Evolutionary conservation across 2,113 vertebrate species (phyloP).

Genomic region (Addax nasomaculatus): DNA sequence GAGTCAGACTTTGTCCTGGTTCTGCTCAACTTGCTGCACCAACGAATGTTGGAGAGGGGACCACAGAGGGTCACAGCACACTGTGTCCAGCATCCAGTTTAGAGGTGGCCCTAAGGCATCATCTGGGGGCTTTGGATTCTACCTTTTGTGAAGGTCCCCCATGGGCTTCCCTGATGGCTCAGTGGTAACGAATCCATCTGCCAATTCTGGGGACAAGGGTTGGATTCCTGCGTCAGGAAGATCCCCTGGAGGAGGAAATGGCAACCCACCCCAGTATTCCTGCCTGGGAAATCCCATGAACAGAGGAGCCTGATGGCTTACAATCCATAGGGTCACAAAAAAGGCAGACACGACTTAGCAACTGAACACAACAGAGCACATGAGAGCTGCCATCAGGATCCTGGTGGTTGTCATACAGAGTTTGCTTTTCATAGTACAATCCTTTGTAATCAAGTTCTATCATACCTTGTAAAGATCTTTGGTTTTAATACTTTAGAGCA

Average conservation of each 20-base stretch:
- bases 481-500: neutral
- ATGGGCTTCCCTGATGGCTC: neutral
- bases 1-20: neutral
- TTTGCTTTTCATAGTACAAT: neutral
- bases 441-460: neutral
- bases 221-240: neutral
- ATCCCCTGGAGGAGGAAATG: neutral
- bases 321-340: neutral
- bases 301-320: neutral
- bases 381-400: neutral
- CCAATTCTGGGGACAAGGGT: neutral
- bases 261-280: neutral
- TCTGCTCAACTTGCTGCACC: neutral
- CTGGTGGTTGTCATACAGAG: neutral
- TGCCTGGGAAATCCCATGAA: neutral
- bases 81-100: neutral
- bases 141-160: neutral
- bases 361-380: neutral
- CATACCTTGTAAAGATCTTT: neutral
- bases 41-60: neutral
- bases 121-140: neutral
- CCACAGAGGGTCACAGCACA: neutral
- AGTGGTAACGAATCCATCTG: neutral
- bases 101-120: neutral
- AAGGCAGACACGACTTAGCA: neutral